Percentiles rank a stretch among this genome's conserved stretches.
Evolutionary conservation across 2,113 vertebrate species (phyloP).

Genomic region (Circaetus gallicus): DNA sequence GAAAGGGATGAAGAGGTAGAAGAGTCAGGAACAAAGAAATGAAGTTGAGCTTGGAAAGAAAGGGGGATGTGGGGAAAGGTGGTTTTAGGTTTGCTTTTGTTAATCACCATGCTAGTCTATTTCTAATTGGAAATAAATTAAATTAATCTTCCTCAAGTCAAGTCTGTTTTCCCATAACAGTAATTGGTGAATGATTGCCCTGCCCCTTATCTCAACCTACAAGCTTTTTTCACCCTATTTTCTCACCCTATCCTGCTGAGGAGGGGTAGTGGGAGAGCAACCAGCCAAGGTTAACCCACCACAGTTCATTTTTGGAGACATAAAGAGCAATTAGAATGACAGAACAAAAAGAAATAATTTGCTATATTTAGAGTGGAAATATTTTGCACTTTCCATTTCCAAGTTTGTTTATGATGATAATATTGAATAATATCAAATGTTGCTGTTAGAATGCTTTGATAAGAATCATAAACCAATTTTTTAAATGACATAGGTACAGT

Average conservation of each 20-base stretch:
- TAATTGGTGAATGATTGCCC: neutral
- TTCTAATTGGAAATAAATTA: neutral
- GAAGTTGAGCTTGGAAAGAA: neutral
- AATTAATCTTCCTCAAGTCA: neutral
- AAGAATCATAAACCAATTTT: neutral
- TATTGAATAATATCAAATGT: neutral
- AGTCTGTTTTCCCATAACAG: neutral
- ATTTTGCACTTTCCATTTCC: neutral
- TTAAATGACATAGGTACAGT: neutral
- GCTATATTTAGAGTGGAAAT: neutral
- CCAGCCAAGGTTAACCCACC: neutral
- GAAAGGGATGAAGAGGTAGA: neutral
- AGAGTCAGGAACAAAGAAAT: neutral
- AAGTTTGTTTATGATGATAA: neutral
- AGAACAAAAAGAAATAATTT: neutral
- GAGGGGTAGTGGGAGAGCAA: neutral
- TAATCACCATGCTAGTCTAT: neutral
- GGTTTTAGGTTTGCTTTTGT: neutral
- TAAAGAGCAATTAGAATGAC: neutral
- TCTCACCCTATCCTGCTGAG: neutral
- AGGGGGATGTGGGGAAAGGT: neutral
- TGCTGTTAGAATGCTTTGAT: neutral
- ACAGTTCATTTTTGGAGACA: neutral
- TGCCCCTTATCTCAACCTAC: neutral
- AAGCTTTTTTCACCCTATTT: neutral